Conservation (phyloP, 1,140 invertebrate genomes). For the Saccostrea echinata region DNA sequence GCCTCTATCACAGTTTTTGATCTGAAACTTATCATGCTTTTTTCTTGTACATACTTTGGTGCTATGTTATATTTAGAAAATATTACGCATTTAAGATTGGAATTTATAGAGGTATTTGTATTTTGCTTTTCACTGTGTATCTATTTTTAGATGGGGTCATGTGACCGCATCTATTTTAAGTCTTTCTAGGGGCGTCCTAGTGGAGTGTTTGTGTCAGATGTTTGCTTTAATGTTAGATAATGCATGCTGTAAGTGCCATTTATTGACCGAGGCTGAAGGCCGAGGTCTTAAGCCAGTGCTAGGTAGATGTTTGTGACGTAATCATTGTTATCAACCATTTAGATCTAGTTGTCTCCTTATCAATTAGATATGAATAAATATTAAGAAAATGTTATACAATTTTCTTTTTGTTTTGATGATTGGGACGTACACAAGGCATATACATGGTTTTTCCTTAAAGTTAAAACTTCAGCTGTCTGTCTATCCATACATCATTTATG, state of each 20-base stretch:
- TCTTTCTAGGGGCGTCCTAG: conserved; percentile 1
- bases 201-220: not conserved
- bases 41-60: not conserved
- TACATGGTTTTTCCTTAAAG: no score
- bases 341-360: conserved; percentile 38
- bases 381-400: conserved; percentile 3
- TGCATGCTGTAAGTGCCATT: conserved; percentile 33
- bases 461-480: no score
- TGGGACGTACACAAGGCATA: not conserved
- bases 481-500: no score
- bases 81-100: not conserved
- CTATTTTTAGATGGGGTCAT: not conserved
- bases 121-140: not conserved
- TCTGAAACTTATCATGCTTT: not conserved
- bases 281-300: conserved; percentile 26
- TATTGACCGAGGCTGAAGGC: not conserved
- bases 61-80: conserved; percentile 13
- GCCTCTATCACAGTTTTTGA: not conserved
- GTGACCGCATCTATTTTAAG: not conserved
- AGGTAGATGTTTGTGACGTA: conserved; percentile 30
- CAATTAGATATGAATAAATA: conserved; percentile 36
- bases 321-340: conserved; percentile 35
- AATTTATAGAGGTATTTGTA: not conserved
- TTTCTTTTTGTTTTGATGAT: not conserved
- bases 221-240: conserved; percentile 24